phyloP scores from a whole-genome alignment of 35 echinoderm and acorn worm species.

The Patiria miniata region DNA sequence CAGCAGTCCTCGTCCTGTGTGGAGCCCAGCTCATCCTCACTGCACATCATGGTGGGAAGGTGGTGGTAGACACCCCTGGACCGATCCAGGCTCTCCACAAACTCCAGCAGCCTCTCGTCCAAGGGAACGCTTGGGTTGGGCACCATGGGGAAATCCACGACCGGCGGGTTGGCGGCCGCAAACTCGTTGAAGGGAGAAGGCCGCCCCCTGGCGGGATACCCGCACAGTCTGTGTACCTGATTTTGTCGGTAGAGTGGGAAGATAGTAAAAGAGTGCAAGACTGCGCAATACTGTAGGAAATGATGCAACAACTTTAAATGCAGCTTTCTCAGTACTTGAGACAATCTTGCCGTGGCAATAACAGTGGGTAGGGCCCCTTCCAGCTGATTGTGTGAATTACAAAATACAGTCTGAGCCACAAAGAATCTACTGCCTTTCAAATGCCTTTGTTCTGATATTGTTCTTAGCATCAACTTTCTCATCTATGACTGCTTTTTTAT shows the following conservation, averaged over 20 bases:
- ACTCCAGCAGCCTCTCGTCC: conserved; percentile 79
- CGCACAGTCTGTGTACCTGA: conserved; percentile 62
- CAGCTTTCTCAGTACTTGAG: too few relatives aligned
- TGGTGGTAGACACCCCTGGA: conserved; percentile 72
- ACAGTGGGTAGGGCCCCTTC: too few relatives aligned
- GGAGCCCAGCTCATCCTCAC: conserved; percentile 39
- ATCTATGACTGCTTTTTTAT: too few relatives aligned
- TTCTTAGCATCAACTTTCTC: too few relatives aligned
- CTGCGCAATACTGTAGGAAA: too few relatives aligned
- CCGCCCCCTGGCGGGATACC: conserved; percentile 51
- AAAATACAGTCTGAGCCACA: too few relatives aligned
- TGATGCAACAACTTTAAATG: too few relatives aligned
- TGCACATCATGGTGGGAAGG: conserved; percentile 60
- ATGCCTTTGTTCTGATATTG: too few relatives aligned
- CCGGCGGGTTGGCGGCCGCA: conserved; percentile 65
- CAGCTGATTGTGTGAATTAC: too few relatives aligned
- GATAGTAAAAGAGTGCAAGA: too few relatives aligned
- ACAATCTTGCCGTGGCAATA: too few relatives aligned
- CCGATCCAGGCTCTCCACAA: conserved; percentile 76
- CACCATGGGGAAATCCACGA: conserved; percentile 67
- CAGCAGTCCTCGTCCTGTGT: conserved; percentile 61
- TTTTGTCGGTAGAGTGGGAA: background rate
- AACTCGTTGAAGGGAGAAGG: conserved; percentile 66
- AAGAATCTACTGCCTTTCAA: too few relatives aligned
- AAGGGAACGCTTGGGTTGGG: conserved; percentile 75